Evolutionary conservation across 2,888 invertebrate species (phyloP), one percentile per base, ranked within the genome.

Genomic region (Perdita meconis): DNA sequence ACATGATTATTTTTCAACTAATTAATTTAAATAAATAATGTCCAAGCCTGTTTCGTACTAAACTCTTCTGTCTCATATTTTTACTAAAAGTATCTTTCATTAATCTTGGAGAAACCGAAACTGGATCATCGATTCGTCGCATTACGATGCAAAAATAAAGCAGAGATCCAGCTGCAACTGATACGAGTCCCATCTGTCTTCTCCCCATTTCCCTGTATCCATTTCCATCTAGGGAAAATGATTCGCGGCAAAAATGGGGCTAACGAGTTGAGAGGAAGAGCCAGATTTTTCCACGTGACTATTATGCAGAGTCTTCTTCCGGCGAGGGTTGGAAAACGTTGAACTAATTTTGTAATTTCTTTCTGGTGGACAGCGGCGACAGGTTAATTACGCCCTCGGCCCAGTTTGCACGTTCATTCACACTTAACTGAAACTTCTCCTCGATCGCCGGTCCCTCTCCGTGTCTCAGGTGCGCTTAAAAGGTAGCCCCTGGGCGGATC

Each of bases 301-400:
- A 67, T 61, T 51, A 38, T 13, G 22, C 8, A 8, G 19, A 8
- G 10, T 36, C 56, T 13, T 56, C 8, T 50, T 4, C 19, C 3
- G 3, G 12, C 26, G 2, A 1, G 13, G 8, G n/a, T n/a, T 10
- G 24, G 13, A 22, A 22, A 34, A 34, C 22, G 69, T 55, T 75
- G 16, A 65, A 63, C 63, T 66, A 57, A 78, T 78, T 75, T 51
- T 12, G 50, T 61, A 57, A 65, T 78, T 78, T 63, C 61, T 68
- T 60, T 55, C 10, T 24, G 44, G 26, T 16, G 51, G 44, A 26
- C 22, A 57, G 10, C 8, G 24, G 24, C 1, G 26, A 61, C 30
- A 13, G 50, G 26, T 59, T 71, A 76, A 76, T 78, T 76, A 66
- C 55, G n/a, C 53, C 22, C 16, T 40, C 22, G n/a, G 36, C 34